A percentile compares a stretch with the other conserved stretches of the same genome.
Conservation (phyloP, 2,888 invertebrate species). For the Euplagia quadripunctaria region DNA sequence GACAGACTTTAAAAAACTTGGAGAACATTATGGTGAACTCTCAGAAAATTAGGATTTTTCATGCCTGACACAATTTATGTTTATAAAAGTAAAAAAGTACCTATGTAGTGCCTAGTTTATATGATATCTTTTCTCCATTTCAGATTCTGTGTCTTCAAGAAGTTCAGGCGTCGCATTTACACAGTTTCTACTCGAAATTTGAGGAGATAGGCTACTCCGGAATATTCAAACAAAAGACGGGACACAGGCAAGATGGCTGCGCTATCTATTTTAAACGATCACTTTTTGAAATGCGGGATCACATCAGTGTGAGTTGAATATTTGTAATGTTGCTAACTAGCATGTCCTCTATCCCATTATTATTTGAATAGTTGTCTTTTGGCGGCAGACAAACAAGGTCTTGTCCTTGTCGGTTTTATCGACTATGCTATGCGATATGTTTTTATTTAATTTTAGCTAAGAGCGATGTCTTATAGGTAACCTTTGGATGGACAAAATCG, state of each 20-base stretch:
- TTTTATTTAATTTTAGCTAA: background rate
- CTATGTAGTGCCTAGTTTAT: too few species aligned
- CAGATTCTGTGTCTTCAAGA: constrained; percentile 96
- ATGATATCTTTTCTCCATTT: constrained; percentile 54
- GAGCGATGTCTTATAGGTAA: too few species aligned
- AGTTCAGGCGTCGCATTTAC: constrained; percentile 93
- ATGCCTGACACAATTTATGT: too few species aligned
- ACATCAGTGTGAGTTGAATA: constrained; percentile 89
- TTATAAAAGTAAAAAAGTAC: too few species aligned
- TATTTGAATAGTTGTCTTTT: background rate
- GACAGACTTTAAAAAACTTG: too few species aligned
- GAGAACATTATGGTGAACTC: too few species aligned
- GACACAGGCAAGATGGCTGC: constrained; percentile 94
- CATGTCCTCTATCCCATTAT: background rate
- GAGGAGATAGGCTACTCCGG: constrained; percentile 90
- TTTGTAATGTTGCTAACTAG: background rate
- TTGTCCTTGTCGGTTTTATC: background rate
- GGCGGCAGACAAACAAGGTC: background rate
- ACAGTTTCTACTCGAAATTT: constrained; percentile 87
- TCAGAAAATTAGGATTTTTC: too few species aligned
- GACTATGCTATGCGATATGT: background rate
- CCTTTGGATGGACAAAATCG: too few species aligned
- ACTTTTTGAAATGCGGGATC: constrained; percentile 89
- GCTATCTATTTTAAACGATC: constrained; percentile 93
- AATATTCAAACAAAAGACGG: constrained; percentile 94